Base-by-base conservation (phyloP, 35 echinoderm and acorn worm genomes). In the Patiria miniata region DNA sequence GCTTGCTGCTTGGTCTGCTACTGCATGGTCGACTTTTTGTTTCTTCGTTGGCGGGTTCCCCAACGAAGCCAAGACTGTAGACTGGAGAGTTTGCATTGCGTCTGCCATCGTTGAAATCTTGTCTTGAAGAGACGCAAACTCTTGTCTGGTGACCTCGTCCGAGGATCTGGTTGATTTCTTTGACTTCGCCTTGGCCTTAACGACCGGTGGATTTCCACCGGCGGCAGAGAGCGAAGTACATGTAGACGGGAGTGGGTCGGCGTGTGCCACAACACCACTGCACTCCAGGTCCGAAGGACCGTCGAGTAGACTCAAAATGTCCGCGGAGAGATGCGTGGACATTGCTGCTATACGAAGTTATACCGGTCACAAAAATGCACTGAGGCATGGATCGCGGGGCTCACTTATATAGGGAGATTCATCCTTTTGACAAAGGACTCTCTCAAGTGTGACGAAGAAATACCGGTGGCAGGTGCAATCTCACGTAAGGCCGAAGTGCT, bases 91-190 rank as follows among this genome's bases (percentile, higher is more conserved):
- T 18, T 54, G 52, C 52, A 54, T 54, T 54, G 52, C 52, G 52
- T 54, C 52, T 54, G 7, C 52, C 52, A 54, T 54, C 52, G 52
- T 54, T 54, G 52, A 9, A 7, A 54, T 54, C 52, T 54, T n/a
- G n/a, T 84, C 56, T 59, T 59, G 56, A 21, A 59, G 82, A 36
- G 52, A 37, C 52, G 28, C 59, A 59, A 59, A 59, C 56, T 59
- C 56, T 59, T 59, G 56, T 59, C 56, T 17, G 26, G 56, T 59
- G 56, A 59, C 56, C 56, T 23, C 56, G 56, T 17, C 56, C 0
- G n/a, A 21, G 17, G 1, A 52, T 5, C 39, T 5, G 0, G 55
- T 84, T 55, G 61, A 22, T 37, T 84, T 59, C 8, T 59, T 59
- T 5, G 56, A 23, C 56, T 59, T 59, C 56, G 56, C 17, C 56